These are phyloP conservation scores for Caenorhabditis latens DNA, from an alignment of 1,140 invertebrate species.

Conservation along the genomic window DNA sequence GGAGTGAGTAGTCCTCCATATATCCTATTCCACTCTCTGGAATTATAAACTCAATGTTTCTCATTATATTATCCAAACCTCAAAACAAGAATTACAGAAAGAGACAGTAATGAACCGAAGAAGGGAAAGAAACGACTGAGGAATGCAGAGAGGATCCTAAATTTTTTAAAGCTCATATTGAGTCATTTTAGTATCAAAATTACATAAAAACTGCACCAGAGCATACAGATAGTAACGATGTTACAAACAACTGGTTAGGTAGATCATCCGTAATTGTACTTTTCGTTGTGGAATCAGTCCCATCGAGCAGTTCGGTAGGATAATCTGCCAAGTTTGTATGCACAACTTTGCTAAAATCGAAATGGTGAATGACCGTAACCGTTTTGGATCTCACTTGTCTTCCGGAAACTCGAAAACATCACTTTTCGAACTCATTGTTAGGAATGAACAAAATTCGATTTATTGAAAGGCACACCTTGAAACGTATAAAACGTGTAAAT, in stretches of 20 bases:
- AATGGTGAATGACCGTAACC: no score
- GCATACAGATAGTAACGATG: not conserved
- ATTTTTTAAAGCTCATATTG: not conserved
- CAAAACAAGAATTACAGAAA: not conserved
- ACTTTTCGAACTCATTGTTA: conserved; percentile 14
- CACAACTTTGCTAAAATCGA: not conserved
- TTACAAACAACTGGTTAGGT: conserved; percentile 32
- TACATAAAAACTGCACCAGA: not conserved
- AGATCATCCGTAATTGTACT: not conserved
- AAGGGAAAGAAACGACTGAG: not conserved
- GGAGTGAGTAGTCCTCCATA: conserved; percentile 8
- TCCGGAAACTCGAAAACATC: conserved; percentile 41
- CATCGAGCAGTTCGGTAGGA: conserved; percentile 23
- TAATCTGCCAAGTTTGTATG: conserved; percentile 44
- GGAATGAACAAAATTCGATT: not conserved
- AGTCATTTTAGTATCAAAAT: not conserved
- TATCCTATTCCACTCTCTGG: conserved; percentile 42
- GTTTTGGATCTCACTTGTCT: conserved; percentile 8
- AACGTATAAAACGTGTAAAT: conserved; percentile 26
- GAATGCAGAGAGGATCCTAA: not conserved
- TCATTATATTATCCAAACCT: not conserved
- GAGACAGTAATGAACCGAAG: not conserved
- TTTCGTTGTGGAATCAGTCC: conserved; percentile 6
- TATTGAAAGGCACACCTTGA: not conserved
- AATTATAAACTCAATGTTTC: not conserved